Base-by-base conservation (phyloP, 1,140 invertebrate genomes). In the Holcopasites calliopsidis region DNA sequence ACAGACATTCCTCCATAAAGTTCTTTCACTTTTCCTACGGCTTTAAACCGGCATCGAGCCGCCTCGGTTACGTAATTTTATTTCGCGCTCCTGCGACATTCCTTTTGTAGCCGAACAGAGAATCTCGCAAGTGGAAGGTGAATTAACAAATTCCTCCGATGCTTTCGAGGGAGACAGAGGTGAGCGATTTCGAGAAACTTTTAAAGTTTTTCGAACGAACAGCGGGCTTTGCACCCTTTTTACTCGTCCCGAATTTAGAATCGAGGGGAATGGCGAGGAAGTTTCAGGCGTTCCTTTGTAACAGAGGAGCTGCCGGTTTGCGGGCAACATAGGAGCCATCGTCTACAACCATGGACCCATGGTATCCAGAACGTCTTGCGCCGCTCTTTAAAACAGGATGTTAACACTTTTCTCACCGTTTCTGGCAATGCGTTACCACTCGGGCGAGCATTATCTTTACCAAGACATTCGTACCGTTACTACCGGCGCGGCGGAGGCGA, bases 51-150 rank as follows among this genome's bases (percentile, higher is more conserved):
- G 52, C n/a, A 5, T 47, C 64, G n/a, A 40, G 13, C 26, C 31
- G 18, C 13, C 28, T n/a, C 11, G 65, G 50, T 69, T 60, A n/a
- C 73, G 65, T 60, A 50, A 69, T 75, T 75, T 75, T 75, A 60
- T 69, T 75, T 69, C 52, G 21, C 49, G 16, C 38, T 13, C 3
- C 31, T 2, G 18, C 31, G 31, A 16, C 72, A 68, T 68, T 68
- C 62, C n/a, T 50, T 28, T 31, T 10, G 49, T 42, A 33, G 40
- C n/a, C 10, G 16, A 18, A 11, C 11, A 5, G 31, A 23, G n/a
- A 58, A 55, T 42, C 21, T 10, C 11, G 11, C 57, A 7, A n/a
- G 11, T 3, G 11, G 49, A 13, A 64, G n/a, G 2, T 11, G 33
- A 35, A 38, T 38, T 40, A 64, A 72, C 70, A 38, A 72, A 72